Percentiles rank a stretch among this genome's conserved stretches.
Evolutionary conservation across 2,888 invertebrate species (phyloP).

Genomic region (Pristionchus entomophagus): DNA sequence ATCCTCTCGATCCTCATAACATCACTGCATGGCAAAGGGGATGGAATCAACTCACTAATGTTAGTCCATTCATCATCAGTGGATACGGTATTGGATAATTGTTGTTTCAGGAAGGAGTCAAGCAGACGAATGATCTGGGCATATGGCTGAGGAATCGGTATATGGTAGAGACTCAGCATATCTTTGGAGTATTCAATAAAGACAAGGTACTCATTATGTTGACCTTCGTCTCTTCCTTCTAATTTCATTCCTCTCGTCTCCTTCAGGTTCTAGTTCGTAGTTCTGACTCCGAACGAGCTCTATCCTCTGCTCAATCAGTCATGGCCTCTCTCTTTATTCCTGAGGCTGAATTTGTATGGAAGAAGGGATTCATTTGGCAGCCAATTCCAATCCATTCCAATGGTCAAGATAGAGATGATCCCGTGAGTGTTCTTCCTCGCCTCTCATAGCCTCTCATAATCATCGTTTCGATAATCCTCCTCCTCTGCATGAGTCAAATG

Average conservation of each 20-base stretch:
- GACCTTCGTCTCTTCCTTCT: too few relatives aligned
- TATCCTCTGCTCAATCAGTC: slow-evolving; percentile 88
- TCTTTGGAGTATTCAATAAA: slow-evolving; percentile 38
- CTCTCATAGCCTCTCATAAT: too few relatives aligned
- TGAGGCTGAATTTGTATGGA: slow-evolving; percentile 54
- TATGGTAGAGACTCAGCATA: slow-evolving; percentile 36
- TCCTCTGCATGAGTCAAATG: too few relatives aligned
- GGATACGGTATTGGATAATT: not conserved
- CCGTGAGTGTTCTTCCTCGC: too few relatives aligned
- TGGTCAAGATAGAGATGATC: slow-evolving; percentile 55
- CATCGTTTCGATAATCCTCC: too few relatives aligned
- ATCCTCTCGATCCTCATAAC: slow-evolving; percentile 63
- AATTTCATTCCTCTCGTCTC: not conserved
- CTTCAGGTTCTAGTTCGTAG: slow-evolving; percentile 73
- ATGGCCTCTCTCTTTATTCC: slow-evolving; percentile 86
- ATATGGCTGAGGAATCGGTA: slow-evolving; percentile 54
- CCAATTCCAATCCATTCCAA: slow-evolving; percentile 64
- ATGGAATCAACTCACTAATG: slow-evolving; percentile 71
- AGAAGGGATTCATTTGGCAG: slow-evolving; percentile 60
- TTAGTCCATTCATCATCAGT: slow-evolving; percentile 9
- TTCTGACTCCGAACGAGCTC: slow-evolving; percentile 76
- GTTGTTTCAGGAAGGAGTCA: slow-evolving; percentile 64
- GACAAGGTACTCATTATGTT: slow-evolving; percentile 30
- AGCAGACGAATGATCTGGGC: slow-evolving; percentile 56
- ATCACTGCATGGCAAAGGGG: slow-evolving; percentile 67